These are phyloP conservation scores for Colossoma macropomum DNA, from an alignment of 2,113 vertebrate genomes.

Conservation along the genomic window DNA sequence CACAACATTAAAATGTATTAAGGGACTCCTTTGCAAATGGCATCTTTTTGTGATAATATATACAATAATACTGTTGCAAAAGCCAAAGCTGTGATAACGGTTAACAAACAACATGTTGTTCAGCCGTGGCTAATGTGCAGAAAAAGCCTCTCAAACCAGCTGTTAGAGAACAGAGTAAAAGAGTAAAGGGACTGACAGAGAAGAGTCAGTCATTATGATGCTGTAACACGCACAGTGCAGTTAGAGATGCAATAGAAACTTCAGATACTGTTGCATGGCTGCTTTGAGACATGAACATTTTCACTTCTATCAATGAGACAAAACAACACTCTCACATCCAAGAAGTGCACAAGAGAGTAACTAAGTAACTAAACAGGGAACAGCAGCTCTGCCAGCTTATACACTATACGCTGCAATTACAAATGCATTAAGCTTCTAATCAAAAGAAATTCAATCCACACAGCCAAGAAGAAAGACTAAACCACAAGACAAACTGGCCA, in stretches of 20 bases:
- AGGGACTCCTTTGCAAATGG: too few species aligned
- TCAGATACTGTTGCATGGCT: background rate
- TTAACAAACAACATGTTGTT: background rate
- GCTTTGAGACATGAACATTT: background rate
- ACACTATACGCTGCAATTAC: background rate
- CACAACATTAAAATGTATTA: too few species aligned
- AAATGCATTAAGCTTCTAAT: background rate
- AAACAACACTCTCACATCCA: background rate
- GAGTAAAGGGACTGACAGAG: too few species aligned
- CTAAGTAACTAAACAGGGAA: background rate
- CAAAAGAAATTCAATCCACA: background rate
- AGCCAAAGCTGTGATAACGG: too few species aligned
- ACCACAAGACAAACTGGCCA: slow-evolving; percentile 41
- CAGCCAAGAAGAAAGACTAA: slow-evolving; percentile 12
- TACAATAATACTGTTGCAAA: too few species aligned
- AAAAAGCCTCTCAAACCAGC: background rate
- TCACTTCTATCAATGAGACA: background rate
- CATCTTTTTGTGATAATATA: too few species aligned
- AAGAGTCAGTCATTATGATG: too few species aligned
- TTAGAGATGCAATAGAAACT: background rate
- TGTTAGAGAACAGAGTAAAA: background rate
- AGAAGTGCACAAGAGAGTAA: background rate
- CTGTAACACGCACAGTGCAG: background rate
- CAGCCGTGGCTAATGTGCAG: background rate
- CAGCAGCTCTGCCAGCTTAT: background rate